phyloP scores from a whole-genome alignment of 2,888 invertebrate genomes.

The Syrphus vitripennis region DNA sequence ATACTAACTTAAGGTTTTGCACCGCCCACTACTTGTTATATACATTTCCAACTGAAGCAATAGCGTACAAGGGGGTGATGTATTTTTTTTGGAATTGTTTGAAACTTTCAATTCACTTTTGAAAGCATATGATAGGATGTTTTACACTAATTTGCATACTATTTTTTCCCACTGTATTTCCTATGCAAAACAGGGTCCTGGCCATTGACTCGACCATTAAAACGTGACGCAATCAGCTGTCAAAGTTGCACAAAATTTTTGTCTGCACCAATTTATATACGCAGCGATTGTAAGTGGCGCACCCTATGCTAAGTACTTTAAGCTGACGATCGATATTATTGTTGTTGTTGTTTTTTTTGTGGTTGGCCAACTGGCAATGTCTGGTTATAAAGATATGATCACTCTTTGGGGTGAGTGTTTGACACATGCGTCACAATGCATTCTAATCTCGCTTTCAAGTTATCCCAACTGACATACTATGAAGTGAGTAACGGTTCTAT shows the following conservation, averaged over 20 bases:
- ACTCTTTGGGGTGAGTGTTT: conserved; percentile 11
- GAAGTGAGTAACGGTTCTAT: not conserved
- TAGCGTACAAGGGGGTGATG: too few relatives aligned
- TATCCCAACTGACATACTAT: conserved; percentile 6
- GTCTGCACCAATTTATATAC: conserved; percentile 21
- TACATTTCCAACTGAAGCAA: too few relatives aligned
- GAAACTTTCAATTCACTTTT: too few relatives aligned
- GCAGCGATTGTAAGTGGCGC: conserved; percentile 31
- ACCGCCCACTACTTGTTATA: too few relatives aligned
- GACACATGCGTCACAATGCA: conserved; percentile 46
- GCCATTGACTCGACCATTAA: conserved; percentile 13
- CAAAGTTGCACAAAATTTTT: conserved; percentile 35
- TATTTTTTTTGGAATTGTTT: too few relatives aligned
- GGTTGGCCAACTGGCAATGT: conserved; percentile 29
- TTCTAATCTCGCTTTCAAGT: conserved; percentile 23
- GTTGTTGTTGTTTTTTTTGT: not conserved
- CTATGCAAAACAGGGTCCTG: not conserved
- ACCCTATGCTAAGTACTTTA: conserved; percentile 53
- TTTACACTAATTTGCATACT: not conserved
- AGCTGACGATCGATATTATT: conserved; percentile 10
- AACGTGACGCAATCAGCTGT: conserved; percentile 49
- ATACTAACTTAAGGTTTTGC: too few relatives aligned
- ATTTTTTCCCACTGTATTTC: not conserved
- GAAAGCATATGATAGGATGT: too few relatives aligned
- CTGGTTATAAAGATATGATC: conserved; percentile 7